A percentile compares a stretch with the other conserved stretches of the same genome.
These are phyloP conservation scores for Drosophila niveifrons DNA, from an alignment of 2,888 invertebrate genomes.

Conservation along the genomic window DNA sequence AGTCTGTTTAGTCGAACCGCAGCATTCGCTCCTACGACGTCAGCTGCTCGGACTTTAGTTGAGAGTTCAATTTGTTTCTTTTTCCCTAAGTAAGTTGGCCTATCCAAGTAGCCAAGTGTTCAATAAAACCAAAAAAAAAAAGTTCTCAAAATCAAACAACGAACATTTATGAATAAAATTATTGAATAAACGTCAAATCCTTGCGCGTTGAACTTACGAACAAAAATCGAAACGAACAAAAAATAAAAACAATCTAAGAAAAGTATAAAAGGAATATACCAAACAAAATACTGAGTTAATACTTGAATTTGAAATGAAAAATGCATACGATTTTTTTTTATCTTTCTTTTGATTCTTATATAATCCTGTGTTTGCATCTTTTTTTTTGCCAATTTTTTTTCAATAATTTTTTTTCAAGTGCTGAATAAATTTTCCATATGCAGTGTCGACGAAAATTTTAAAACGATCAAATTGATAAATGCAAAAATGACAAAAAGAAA, in stretches of 20 bases:
- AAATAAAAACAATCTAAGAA: conserved; percentile 12
- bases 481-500: conserved; percentile 9
- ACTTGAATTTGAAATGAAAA: conserved; percentile 12
- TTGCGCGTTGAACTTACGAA: conserved; percentile 49
- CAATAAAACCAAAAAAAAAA: conserved; percentile 25
- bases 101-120: conserved; percentile 68
- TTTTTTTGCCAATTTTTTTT: conserved; percentile 47
- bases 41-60: conserved; percentile 86
- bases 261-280: not conserved
- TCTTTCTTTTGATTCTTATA: conserved; percentile 45
- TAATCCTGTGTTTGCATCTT: conserved; percentile 53
- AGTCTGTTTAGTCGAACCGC: conserved; percentile 86
- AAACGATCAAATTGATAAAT: not conserved
- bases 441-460: conserved; percentile 24
- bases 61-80: conserved; percentile 85
- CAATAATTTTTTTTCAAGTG: conserved; percentile 75
- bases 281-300: conserved; percentile 11
- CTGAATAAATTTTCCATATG: conserved; percentile 31
- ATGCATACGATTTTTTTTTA: conserved; percentile 8
- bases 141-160: conserved; percentile 25
- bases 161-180: conserved; percentile 5
- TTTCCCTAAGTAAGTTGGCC: conserved; percentile 86
- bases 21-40: conserved; percentile 86
- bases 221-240: not conserved
- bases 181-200: conserved; percentile 40